Evolutionary conservation across 2,888 invertebrate species (phyloP).

Genomic region (Formica aserva): DNA sequence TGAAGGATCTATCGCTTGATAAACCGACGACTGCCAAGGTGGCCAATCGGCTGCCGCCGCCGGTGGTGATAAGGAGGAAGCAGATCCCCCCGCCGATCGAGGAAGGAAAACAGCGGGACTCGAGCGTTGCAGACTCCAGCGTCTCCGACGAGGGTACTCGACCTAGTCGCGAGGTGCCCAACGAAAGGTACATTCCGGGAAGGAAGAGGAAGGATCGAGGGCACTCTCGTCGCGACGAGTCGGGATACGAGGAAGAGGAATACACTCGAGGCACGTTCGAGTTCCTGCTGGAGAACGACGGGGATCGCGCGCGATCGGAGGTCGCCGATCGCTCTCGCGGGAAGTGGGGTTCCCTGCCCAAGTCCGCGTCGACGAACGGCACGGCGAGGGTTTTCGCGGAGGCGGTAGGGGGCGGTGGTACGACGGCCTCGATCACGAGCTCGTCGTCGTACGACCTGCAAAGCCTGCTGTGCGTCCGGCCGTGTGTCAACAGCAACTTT

Average conservation of each 20-base stretch:
- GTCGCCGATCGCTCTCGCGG: constrained; percentile 5
- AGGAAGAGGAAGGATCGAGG: constrained; percentile 9
- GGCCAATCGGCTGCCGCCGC: constrained; percentile 80
- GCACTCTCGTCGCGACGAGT: constrained; percentile 17
- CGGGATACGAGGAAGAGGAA: constrained; percentile 25
- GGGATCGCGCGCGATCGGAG: constrained; percentile 48
- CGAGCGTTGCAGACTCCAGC: constrained; percentile 74
- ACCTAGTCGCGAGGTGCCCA: constrained; percentile 56
- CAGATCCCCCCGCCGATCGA: constrained; percentile 72
- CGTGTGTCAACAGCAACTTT: constrained; percentile 21
- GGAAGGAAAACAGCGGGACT: constrained; percentile 66
- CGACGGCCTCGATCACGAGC: constrained; percentile 72
- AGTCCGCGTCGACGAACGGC: constrained; percentile 66
- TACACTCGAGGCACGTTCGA: constrained; percentile 55
- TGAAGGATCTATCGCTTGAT: constrained; percentile 68
- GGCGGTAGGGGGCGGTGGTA: constrained; percentile 57
- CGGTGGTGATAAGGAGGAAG: constrained; percentile 82
- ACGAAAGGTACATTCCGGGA: not conserved
- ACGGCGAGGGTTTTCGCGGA: constrained; percentile 65
- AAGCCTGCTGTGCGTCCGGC: constrained; percentile 37
- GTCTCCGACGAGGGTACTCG: constrained; percentile 72
- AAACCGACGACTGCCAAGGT: constrained; percentile 40
- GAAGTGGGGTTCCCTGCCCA: constrained; percentile 59
- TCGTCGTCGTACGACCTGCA: constrained; percentile 75
- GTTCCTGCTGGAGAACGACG: constrained; percentile 63